Evolutionary conservation across 2,888 invertebrate genomes (phyloP).

Genomic region (Macroteleia sp.): DNA sequence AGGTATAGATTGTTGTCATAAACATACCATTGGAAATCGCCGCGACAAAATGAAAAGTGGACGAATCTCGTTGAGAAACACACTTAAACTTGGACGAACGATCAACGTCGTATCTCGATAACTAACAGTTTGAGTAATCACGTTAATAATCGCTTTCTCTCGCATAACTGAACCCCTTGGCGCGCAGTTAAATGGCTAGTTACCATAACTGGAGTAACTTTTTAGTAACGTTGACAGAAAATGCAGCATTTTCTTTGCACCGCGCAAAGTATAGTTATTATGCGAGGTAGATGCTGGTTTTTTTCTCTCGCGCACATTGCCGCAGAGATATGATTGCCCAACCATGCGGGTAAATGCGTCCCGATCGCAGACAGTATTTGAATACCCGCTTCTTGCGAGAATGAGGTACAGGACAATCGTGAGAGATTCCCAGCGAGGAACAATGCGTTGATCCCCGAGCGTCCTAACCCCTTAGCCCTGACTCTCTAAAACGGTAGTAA

Average conservation of each 20-base stretch:
- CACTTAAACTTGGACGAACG: conserved; percentile 28
- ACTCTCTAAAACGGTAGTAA: conserved; percentile 75
- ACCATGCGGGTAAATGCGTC: conserved; percentile 75
- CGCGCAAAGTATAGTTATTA: conserved; percentile 63
- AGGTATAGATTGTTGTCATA: neutral
- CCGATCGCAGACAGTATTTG: conserved; percentile 74
- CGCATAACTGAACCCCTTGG: conserved; percentile 28
- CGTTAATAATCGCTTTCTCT: conserved; percentile 60
- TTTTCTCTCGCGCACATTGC: conserved; percentile 50
- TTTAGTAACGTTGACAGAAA: conserved; percentile 32
- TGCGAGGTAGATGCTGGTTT: conserved; percentile 57
- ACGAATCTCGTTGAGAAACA: conserved; percentile 12
- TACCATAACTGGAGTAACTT: conserved; percentile 54
- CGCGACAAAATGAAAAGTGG: conserved; percentile 44
- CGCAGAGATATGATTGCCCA: conserved; percentile 72
- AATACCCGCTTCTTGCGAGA: conserved; percentile 80
- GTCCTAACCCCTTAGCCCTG: conserved; percentile 65
- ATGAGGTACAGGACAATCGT: conserved; percentile 81
- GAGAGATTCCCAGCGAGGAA: conserved; percentile 82
- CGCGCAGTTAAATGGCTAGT: conserved; percentile 17
- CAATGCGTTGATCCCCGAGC: conserved; percentile 74
- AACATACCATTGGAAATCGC: conserved; percentile 23
- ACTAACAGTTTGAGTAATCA: conserved; percentile 31
- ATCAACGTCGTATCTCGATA: neutral
- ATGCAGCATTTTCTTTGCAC: conserved; percentile 18